Conservation (phyloP, 2,888 invertebrate species). For the Exocentrus adspersus region DNA sequence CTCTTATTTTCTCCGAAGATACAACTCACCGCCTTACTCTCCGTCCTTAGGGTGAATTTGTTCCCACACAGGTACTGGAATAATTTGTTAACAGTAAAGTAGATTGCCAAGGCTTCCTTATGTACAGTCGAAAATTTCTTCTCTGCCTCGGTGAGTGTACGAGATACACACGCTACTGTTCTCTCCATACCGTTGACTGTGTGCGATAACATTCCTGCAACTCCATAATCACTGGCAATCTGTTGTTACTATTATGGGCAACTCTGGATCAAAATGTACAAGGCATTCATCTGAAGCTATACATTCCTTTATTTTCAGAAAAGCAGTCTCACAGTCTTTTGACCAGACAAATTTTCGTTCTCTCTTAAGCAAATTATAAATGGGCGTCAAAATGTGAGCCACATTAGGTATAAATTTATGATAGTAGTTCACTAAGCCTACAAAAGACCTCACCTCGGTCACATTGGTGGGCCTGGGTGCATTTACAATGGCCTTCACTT, state of each 20-base stretch:
- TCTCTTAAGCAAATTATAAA: conserved; percentile 34
- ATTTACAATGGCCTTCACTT: conserved; percentile 37
- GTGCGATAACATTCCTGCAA: conserved; percentile 31
- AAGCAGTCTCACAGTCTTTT: conserved; percentile 34
- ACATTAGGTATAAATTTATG: conserved; percentile 32
- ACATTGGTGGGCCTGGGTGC: conserved; percentile 29
- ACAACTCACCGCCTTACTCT: conserved; percentile 20
- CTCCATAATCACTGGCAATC: conserved; percentile 32
- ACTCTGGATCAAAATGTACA: conserved; percentile 38
- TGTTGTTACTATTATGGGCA: conserved; percentile 33
- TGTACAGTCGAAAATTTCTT: conserved; percentile 31
- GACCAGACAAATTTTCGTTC: conserved; percentile 33
- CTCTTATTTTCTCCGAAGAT: conserved; percentile 27
- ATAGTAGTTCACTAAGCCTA: conserved; percentile 35
- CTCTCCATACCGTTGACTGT: conserved; percentile 31
- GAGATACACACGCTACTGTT: conserved; percentile 33
- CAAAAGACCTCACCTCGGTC: conserved; percentile 26
- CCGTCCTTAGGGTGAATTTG: conserved; percentile 29
- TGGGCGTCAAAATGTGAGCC: conserved; percentile 27
- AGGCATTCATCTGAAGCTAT: conserved; percentile 36
- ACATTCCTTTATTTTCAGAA: conserved; percentile 31
- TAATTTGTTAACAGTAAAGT: conserved; percentile 33
- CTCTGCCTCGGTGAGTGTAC: conserved; percentile 32
- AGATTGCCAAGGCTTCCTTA: conserved; percentile 34
- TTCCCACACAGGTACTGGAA: conserved; percentile 29